phyloP scores from a whole-genome alignment of 2,797 vertebrate genomes.

The Craterocephalus amniculus region DNA sequence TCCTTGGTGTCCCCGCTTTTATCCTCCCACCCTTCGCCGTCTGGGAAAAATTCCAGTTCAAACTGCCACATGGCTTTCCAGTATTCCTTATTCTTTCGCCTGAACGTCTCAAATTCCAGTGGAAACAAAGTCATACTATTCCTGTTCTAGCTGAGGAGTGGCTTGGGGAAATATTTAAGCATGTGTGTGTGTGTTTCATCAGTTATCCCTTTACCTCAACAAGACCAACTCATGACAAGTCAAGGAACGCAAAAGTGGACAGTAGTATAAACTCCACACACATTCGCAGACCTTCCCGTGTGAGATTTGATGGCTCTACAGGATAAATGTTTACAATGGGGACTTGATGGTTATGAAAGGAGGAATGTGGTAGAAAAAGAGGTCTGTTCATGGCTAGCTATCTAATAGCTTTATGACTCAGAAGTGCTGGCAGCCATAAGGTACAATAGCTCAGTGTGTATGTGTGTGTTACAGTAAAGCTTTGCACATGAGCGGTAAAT shows the following conservation, averaged over 20 bases:
- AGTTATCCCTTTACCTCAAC: conserved; percentile 42
- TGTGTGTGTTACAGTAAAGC: conserved; percentile 45
- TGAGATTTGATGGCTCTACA: conserved; percentile 61
- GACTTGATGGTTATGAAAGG: conserved; percentile 63
- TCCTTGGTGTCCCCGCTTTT: conserved; percentile 2
- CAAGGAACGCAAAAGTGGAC: conserved; percentile 18
- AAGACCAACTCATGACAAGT: conserved; percentile 29
- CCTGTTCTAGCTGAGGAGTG: conserved; percentile 38
- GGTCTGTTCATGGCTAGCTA: conserved; percentile 52
- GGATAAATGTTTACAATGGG: conserved; percentile 76
- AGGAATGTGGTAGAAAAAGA: conserved; percentile 69
- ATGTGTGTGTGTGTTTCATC: conserved; percentile 37
- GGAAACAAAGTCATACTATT: conserved; percentile 43
- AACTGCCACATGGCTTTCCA: conserved; percentile 67
- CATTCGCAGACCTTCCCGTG: conserved; percentile 19
- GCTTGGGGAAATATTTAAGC: conserved; percentile 42
- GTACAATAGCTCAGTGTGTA: conserved; percentile 50
- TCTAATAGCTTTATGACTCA: conserved; percentile 76
- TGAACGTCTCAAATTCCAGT: conserved; percentile 61
- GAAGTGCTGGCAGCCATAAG: conserved; percentile 67
- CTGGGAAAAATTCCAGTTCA: conserved; percentile 62
- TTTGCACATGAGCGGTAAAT: conserved; percentile 59
- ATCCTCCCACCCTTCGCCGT: conserved; percentile 21
- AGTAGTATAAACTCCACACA: conserved; percentile 36
- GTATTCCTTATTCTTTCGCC: conserved; percentile 61